These are phyloP conservation scores for Benitochromis conjunctus DNA, from an alignment of 2,113 vertebrate species.

Conservation along the genomic window DNA sequence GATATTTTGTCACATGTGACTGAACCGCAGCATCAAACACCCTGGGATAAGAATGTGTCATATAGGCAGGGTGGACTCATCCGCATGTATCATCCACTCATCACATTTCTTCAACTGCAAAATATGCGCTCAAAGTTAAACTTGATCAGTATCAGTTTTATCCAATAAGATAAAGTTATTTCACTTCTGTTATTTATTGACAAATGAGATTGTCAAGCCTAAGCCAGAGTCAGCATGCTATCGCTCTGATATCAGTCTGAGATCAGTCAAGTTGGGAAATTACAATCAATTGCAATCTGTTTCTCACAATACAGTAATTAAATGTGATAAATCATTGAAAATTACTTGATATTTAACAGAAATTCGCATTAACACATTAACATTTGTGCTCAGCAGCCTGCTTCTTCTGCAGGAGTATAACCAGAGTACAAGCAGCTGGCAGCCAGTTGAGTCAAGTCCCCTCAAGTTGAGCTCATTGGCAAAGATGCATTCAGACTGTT, in stretches of 20 bases:
- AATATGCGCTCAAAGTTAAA: background rate
- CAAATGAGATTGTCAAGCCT: background rate
- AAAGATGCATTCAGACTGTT: background rate
- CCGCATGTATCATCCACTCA: background rate
- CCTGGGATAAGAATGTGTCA: background rate
- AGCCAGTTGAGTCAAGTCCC: background rate
- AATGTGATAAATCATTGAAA: background rate
- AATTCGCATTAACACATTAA: rapidly evolving
- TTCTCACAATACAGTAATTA: background rate
- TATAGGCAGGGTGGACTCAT: too few species aligned
- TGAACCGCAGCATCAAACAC: background rate
- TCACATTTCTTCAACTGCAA: background rate
- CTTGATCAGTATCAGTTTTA: background rate
- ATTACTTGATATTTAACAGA: background rate
- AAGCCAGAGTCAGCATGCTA: background rate
- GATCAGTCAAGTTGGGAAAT: rapidly evolving
- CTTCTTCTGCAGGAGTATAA: background rate
- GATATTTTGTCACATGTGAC: background rate
- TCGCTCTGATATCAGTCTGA: background rate
- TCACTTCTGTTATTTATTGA: background rate
- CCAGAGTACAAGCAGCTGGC: background rate
- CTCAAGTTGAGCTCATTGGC: background rate
- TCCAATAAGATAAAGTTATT: background rate
- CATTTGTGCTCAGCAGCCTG: background rate
- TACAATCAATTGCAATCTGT: background rate